A percentile compares a stretch with the other conserved stretches of the same genome.
Conservation (phyloP, 2,113 vertebrate species). For the Oriolus oriolus region DNA sequence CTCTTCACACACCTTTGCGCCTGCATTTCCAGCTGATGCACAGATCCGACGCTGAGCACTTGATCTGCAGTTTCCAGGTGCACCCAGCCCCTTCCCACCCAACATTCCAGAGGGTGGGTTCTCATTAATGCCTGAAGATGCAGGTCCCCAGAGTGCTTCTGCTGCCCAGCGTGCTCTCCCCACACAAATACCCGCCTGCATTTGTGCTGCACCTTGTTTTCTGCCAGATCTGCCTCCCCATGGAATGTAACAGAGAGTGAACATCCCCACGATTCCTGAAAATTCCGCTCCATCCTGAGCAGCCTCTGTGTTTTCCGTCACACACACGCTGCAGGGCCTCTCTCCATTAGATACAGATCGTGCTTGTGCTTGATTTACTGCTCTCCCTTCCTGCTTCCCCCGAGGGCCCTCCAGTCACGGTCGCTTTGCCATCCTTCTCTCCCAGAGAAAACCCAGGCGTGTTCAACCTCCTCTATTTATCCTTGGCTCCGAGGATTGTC, state of each 20-base stretch:
- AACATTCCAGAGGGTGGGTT: background rate
- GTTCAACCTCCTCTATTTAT: background rate
- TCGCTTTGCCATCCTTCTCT: background rate
- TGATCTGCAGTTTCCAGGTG: background rate
- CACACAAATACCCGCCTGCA: background rate
- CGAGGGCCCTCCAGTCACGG: background rate
- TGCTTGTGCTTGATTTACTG: background rate
- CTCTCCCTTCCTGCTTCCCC: background rate
- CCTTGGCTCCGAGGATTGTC: background rate
- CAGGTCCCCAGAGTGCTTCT: no score
- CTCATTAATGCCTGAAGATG: background rate
- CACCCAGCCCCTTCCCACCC: background rate
- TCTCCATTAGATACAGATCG: accelerated
- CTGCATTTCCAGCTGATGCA: background rate
- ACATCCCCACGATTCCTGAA: accelerated
- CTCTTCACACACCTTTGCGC: background rate
- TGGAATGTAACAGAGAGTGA: accelerated
- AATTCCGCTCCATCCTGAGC: background rate
- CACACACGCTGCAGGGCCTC: background rate
- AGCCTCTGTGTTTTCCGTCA: background rate
- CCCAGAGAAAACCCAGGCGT: background rate
- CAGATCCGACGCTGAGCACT: accelerated
- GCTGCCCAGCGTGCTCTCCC: background rate
- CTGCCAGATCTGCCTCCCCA: background rate
- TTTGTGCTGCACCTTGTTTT: background rate